Base-by-base conservation (phyloP, 2,113 vertebrate genomes). In the Pseudorasbora parva region DNA sequence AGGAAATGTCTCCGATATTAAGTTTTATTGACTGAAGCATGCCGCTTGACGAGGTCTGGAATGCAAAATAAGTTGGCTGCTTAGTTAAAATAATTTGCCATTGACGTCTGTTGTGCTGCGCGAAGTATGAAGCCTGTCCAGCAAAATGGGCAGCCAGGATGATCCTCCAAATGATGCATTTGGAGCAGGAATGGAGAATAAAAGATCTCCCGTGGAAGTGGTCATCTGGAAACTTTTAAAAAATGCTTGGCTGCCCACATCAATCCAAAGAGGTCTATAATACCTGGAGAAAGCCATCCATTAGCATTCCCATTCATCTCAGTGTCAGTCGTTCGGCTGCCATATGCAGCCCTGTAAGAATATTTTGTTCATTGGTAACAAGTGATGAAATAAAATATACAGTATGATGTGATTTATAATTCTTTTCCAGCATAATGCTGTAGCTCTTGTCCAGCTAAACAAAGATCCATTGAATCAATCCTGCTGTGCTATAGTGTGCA, bases 191-290 rank as follows among this genome's bases (percentile, higher is more conserved):
- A 6, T 9, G 1, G 21, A 60, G 37, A 78, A 78, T 43, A 60
- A 43, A 59, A 59, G 76, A 59, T 45, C 76, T 64, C 23, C 14
- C 6, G 7, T 47, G n/a, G 21, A 72, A 23, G 47, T 74, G 72
- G 45, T 74, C 72, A 51, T 51, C 47, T 74, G 72, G 23, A 66
- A 49, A 79, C 10, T 66, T 30, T 60, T 8, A 19, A 64, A 49
- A 47, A 47, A 79, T n/a, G 1, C 57, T 83, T 87, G 64, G 86
- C 64, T 82, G 68, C 59, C 64, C 64, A 82, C 83, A 87, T 84
- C 86, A 87, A 76, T 84, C 74, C 23, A 62, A 43, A 41, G 49
- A 57, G 33, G 56, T 60, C 23, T 78, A 37, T 43, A 62, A 23
- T 45, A 62, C 76, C 76, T 62, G n/a, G n/a, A 27, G 72, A 77